Percentiles rank a stretch among this genome's conserved stretches.
Conservation (phyloP, 2,797 vertebrate species). For the Tarsius wallacei region DNA sequence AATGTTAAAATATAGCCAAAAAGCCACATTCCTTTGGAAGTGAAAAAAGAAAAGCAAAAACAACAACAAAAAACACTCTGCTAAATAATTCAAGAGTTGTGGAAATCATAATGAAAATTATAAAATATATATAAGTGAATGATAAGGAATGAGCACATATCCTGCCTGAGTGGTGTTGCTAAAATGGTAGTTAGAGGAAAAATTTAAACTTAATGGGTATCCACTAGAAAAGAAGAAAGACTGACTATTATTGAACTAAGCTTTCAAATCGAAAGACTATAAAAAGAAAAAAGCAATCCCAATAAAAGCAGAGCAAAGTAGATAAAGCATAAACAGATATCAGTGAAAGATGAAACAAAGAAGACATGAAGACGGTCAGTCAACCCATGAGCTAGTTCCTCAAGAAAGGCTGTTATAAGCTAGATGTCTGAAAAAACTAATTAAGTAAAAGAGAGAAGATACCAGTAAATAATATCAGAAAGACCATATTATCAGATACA, state of each 20-base stretch:
- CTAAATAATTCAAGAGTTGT: constrained; percentile 26
- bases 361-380: too few relatives aligned
- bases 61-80: background rate
- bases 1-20: background rate
- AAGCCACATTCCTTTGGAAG: constrained; percentile 1
- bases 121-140: background rate
- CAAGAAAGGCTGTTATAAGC: background rate
- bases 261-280: background rate
- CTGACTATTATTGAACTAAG: background rate
- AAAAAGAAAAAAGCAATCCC: background rate
- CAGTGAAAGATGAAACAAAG: background rate
- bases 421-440: background rate
- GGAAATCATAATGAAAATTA: background rate
- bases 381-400: background rate
- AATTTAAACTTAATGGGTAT: background rate
- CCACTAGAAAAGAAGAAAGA: background rate
- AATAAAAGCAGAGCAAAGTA: background rate
- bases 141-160: background rate
- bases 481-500: background rate
- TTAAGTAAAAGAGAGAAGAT: background rate
- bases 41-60: background rate
- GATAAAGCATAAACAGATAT: background rate
- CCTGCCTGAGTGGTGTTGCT: background rate
- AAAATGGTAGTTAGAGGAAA: background rate
- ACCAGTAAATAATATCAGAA: background rate